Evolutionary conservation across 1,140 invertebrate species (phyloP), one percentile per base, ranked within the genome.

Genomic region (Lucilia cuprina): DNA sequence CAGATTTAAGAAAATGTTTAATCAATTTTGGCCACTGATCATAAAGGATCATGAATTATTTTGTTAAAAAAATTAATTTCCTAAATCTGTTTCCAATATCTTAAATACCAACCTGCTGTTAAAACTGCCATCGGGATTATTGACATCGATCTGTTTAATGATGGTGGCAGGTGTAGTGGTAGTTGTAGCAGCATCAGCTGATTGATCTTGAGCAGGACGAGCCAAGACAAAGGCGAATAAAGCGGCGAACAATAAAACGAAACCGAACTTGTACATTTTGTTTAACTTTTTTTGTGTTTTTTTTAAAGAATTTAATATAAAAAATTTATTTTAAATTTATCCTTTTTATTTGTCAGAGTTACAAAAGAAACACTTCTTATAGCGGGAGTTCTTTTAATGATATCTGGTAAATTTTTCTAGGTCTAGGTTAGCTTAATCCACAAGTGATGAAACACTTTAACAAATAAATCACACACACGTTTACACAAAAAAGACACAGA

Each of bases 61-160:
- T 30, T 30, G 25, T 30, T 30, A 2, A 30, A 30, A 30, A 41
- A 41, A 41, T 41, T 3, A 10, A 8, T 41, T 7, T 41, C 41
- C 19, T 65, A 0, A 17, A 65, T 65, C 19, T 65, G 9, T 4
- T 65, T 2, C 2, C 75, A 65, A 19, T 74, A 10, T 25, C 0
- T 41, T 3, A 8, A 5, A 55, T 7, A 55, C 83, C 21, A 34
- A 90, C 89, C 89, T 90, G 89, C 87, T 90, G 70, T 90, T 90
- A 65, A 88, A 90, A 84, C 89, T 90, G 19, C 89, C 89, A 84
- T 90, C 89, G n/a, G 89, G 86, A 86, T 90, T 90, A 49, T 87
- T 89, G n/a, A 90, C 86, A 88, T 91, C 90, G 74, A 91, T 87
- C 88, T 91, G 89, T 83, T 87, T 88, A 9, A 92, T 84, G 80